Percentiles rank a stretch among this genome's conserved stretches.
These are phyloP conservation scores for Phaenicophaeus curvirostris DNA, from an alignment of 2,797 vertebrate genomes.

Conservation along the genomic window DNA sequence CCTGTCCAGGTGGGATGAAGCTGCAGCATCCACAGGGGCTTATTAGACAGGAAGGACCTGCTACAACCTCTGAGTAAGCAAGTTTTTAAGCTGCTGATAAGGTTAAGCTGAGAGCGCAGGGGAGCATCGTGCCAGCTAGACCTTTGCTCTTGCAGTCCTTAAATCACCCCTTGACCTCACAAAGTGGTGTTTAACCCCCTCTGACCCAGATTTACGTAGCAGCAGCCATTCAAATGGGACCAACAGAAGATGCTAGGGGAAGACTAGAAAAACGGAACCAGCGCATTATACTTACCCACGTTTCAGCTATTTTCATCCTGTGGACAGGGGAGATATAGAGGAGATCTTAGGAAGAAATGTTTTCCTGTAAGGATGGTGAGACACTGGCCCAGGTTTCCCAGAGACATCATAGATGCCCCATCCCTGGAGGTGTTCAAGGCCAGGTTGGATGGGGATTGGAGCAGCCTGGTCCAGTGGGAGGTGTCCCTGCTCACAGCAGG, in stretches of 20 bases:
- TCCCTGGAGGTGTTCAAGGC: no score
- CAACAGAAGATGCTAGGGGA: background rate
- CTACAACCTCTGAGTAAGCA: background rate
- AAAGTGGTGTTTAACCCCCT: background rate
- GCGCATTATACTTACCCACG: accelerated
- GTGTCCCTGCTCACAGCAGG: no score
- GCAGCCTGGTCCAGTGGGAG: no score
- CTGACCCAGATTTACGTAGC: background rate
- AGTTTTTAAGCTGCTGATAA: background rate
- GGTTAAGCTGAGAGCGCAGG: background rate
- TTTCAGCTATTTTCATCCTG: background rate
- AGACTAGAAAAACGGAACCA: accelerated
- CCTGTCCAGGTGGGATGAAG: background rate
- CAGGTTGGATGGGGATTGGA: no score
- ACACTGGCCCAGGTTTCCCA: no score
- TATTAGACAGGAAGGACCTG: background rate
- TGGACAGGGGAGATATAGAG: background rate
- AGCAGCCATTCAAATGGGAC: background rate
- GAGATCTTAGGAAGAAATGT: no score
- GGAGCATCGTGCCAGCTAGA: background rate
- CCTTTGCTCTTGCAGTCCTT: background rate
- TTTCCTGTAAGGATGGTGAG: no score
- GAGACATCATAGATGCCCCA: no score
- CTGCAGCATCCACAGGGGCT: background rate
- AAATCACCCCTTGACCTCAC: background rate